Evolutionary conservation across 2,797 vertebrate genomes (phyloP), one percentile per base, ranked within the genome.

Genomic region (Allobates femoralis): DNA sequence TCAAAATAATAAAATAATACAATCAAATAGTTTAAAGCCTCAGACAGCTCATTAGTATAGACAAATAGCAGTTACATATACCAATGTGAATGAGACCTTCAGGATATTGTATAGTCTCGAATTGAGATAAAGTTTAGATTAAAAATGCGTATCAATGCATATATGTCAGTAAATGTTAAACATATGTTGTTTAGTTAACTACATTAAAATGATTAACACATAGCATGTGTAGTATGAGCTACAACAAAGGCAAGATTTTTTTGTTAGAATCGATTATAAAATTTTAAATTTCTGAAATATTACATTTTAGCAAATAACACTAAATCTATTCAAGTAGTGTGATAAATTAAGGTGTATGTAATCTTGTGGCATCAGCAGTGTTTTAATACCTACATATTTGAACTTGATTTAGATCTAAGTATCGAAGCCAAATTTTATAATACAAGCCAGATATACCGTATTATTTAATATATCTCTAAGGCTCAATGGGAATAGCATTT

Each of bases 91-190:
- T 23, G 67, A 34, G 62, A 34, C 46, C 79, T 67, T 67, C 41
- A 69, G 41, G 55, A 55, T 81, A 51, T 81, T 81, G 64, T 53
- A 28, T 53, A 69, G 46, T 69, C 64, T 21, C 46, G 55, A 69
- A 46, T 81, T 12, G 46, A 53, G 62, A 69, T 69, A 7, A 26
- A 41, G 19, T 71, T 23, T 71, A 50, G 69, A 12, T 69, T 30
- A 3, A 81, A 21, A 55, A 81, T n/a, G n/a, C n/a, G n/a, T n/a
- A 81, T 81, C 79, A 81, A 69, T 81, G 28, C 62, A 69, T 19
- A 66, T 32, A 67, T 81, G 37, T 81, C 41, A 51, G 78, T 7
- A 64, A 58, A 37, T n/a, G 26, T 41, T 30, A 19, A 5, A 62
- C 62, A 30, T 5, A 62, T 79, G 58, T 41, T 21, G 66, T 64